Evolutionary conservation across 2,797 vertebrate genomes (phyloP).

Genomic region (Cynodonichthys magdalenae): DNA sequence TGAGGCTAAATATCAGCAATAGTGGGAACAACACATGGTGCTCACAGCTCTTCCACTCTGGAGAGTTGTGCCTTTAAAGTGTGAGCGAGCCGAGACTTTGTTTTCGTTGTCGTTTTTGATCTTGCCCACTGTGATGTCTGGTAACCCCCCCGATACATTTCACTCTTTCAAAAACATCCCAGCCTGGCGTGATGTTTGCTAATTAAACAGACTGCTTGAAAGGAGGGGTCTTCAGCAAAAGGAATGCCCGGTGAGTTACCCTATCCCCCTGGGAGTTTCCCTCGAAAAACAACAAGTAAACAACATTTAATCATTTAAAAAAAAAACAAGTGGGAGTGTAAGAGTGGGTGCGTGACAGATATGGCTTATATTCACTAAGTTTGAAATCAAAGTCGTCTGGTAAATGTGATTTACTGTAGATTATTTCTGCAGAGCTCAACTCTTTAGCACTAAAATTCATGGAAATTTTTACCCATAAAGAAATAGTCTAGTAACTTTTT

Average conservation of each 20-base stretch:
- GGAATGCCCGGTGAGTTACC: constrained; percentile 4
- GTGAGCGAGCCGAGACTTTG: constrained; percentile 23
- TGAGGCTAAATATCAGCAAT: constrained; percentile 41
- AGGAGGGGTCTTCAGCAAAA: constrained; percentile 19
- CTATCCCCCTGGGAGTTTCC: constrained; percentile 33
- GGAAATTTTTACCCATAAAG: constrained; percentile 47
- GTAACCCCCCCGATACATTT: constrained; percentile 43
- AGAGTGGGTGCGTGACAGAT: constrained; percentile 9
- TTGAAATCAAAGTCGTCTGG: constrained; percentile 18
- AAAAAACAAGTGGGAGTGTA: constrained; percentile 15
- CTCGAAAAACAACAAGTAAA: constrained; percentile 42
- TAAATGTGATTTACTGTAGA: constrained; percentile 1
- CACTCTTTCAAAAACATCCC: constrained; percentile 50
- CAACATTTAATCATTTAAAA: constrained; percentile 27
- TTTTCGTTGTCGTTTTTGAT: constrained; percentile 61
- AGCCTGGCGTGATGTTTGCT: constrained; percentile 54
- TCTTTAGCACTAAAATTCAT: constrained; percentile 42
- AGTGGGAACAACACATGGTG: constrained; percentile 49
- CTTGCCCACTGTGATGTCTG: constrained; percentile 38
- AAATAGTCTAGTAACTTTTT: background rate
- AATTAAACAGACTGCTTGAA: constrained; percentile 60
- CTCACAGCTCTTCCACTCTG: constrained; percentile 36
- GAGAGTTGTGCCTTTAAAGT: constrained; percentile 49
- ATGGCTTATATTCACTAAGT: constrained; percentile 7
- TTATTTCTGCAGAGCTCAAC: constrained; percentile 3